Percentiles rank a stretch among this genome's conserved stretches.
These are phyloP conservation scores for Desoria tigrina DNA, from an alignment of 2,888 invertebrate genomes.

Conservation along the genomic window DNA sequence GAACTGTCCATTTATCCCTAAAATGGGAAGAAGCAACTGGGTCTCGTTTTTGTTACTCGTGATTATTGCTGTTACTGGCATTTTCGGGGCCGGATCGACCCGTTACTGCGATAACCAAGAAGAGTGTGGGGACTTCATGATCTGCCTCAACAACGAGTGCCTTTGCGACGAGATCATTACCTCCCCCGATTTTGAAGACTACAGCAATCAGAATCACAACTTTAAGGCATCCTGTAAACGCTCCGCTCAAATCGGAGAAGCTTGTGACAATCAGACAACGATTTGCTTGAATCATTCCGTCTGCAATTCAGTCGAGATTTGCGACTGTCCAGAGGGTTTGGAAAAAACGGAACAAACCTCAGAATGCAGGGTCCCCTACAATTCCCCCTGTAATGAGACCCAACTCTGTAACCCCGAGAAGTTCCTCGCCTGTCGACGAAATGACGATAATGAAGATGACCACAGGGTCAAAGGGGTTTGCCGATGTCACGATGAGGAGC, in stretches of 20 bases:
- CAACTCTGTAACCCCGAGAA: constrained; percentile 10
- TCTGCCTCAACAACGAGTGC: constrained; percentile 11
- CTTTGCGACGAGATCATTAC: constrained; percentile 20
- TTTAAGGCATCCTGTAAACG: not conserved
- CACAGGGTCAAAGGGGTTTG: not conserved
- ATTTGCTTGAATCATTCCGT: not conserved
- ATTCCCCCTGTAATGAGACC: not conserved
- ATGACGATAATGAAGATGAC: not conserved
- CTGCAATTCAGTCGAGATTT: not conserved
- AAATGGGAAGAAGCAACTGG: too few species aligned
- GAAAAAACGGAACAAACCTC: not conserved
- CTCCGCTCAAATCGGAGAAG: not conserved
- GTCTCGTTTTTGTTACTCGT: too few species aligned
- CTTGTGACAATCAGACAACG: constrained; percentile 1
- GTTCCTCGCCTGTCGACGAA: constrained; percentile 6
- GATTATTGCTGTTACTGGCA: too few species aligned
- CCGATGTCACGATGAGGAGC: constrained; percentile 1
- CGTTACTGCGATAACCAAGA: constrained; percentile 3
- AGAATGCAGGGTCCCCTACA: not conserved
- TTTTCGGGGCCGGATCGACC: not conserved
- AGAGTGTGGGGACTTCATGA: constrained; percentile 20
- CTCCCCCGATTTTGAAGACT: not conserved
- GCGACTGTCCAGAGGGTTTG: constrained; percentile 2
- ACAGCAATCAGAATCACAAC: too few species aligned
- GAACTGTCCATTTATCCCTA: too few species aligned